A percentile compares a stretch with the other conserved stretches of the same genome.
Evolutionary conservation across 2,113 vertebrate species (phyloP).

Genomic region (Brienomyrus longianalis): DNA sequence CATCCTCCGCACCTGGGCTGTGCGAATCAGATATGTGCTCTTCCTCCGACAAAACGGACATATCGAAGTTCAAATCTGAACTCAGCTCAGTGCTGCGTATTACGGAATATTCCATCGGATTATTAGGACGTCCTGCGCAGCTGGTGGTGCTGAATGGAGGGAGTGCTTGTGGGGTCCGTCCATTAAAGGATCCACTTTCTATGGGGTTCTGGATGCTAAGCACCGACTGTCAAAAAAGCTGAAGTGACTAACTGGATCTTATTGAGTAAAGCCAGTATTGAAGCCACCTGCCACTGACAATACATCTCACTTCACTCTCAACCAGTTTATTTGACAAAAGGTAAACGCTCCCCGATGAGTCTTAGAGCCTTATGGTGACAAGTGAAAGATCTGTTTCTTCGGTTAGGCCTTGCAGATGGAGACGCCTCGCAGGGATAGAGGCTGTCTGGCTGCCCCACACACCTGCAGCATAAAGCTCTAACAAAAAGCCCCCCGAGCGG

Average conservation of each 20-base stretch:
- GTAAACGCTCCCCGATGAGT: background rate
- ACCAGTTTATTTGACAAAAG: background rate
- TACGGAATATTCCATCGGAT: background rate
- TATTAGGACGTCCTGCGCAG: background rate
- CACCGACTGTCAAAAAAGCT: background rate
- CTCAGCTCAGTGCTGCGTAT: background rate
- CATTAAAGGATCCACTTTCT: background rate
- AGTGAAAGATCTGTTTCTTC: background rate
- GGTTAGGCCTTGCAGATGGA: background rate
- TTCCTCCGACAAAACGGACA: background rate
- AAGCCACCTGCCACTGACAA: background rate
- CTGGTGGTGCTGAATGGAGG: background rate
- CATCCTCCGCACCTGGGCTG: background rate
- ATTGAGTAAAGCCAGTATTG: too few relatives aligned
- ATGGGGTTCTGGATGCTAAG: background rate
- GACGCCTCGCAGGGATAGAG: background rate
- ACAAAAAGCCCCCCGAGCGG: background rate
- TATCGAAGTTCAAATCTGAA: background rate
- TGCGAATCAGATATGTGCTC: background rate
- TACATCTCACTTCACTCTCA: background rate
- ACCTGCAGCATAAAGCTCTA: background rate
- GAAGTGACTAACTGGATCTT: background rate
- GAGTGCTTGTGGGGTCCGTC: background rate
- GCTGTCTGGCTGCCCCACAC: background rate
- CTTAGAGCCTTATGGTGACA: background rate